A percentile compares a stretch with the other conserved stretches of the same genome.
These are phyloP conservation scores for Hypomesus transpacificus DNA, from an alignment of 2,113 vertebrate genomes.

Conservation along the genomic window DNA sequence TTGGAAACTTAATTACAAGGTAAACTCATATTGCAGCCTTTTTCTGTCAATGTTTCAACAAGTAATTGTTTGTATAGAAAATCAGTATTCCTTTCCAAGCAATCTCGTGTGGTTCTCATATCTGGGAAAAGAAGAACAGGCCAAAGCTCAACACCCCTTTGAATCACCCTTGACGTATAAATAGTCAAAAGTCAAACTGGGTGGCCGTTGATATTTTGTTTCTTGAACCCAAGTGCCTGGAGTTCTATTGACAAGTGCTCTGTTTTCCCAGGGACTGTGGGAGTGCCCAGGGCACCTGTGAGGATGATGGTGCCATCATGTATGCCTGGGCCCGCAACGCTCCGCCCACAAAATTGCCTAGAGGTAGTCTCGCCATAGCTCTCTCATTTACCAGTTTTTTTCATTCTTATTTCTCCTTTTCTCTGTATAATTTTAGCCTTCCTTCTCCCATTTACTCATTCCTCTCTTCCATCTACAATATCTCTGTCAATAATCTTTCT, in stretches of 20 bases:
- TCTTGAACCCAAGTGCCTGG: not conserved
- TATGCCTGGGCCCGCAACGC: slow-evolving; percentile 97
- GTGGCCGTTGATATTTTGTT: too few relatives aligned
- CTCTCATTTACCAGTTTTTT: not conserved
- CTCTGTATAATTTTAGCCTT: not conserved
- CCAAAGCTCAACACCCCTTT: too few relatives aligned
- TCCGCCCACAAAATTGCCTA: slow-evolving; percentile 86
- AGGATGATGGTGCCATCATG: slow-evolving; percentile 85
- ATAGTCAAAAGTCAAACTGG: too few relatives aligned
- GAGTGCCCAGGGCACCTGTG: slow-evolving; percentile 79
- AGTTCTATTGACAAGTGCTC: slow-evolving; percentile 6
- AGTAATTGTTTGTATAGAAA: too few relatives aligned
- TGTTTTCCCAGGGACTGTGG: slow-evolving; percentile 85
- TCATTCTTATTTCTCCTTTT: not conserved
- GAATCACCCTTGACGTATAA: too few relatives aligned
- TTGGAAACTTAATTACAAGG: too few relatives aligned
- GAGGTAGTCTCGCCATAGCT: slow-evolving; percentile 73
- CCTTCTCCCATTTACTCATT: not conserved
- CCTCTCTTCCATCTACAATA: not conserved
- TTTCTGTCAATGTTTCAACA: too few relatives aligned
- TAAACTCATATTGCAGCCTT: too few relatives aligned
- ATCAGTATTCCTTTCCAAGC: too few relatives aligned
- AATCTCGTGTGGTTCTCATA: too few relatives aligned
- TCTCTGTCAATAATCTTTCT: too few relatives aligned
- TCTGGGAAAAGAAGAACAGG: too few relatives aligned